These are phyloP conservation scores for Origma solitaria DNA, from an alignment of 2,113 vertebrate species.

Conservation along the genomic window DNA sequence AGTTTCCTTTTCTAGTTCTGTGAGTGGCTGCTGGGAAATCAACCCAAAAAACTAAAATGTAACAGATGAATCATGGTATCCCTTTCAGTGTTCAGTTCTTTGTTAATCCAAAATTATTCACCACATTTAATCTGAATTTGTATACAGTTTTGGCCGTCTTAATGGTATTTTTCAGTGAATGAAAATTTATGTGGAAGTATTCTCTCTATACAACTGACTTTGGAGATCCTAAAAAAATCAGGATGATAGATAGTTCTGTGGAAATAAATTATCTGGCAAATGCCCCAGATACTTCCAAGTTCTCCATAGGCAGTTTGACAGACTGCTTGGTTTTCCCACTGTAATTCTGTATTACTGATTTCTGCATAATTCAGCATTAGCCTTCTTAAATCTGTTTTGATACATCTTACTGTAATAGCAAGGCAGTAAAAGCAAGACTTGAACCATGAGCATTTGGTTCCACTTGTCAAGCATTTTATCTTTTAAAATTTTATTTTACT, in stretches of 20 bases:
- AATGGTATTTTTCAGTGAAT: neutral
- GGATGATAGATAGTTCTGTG: neutral
- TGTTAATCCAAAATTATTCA: neutral
- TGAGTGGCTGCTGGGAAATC: neutral
- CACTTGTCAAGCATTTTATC: neutral
- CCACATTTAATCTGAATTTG: neutral
- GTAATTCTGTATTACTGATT: conserved; percentile 11
- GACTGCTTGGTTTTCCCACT: conserved; percentile 10
- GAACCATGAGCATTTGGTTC: neutral
- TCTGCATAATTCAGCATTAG: conserved; percentile 50
- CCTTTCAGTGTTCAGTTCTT: neutral
- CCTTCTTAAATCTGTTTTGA: conserved; percentile 32
- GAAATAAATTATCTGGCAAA: conserved; percentile 22
- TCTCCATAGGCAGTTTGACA: conserved; percentile 33
- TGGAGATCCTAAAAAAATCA: neutral
- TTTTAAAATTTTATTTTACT: neutral
- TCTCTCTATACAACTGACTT: neutral
- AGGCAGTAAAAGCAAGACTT: neutral
- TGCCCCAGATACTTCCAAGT: conserved; percentile 32
- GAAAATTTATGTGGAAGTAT: neutral
- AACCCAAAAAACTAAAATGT: neutral
- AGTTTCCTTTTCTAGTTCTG: neutral
- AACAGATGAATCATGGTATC: neutral
- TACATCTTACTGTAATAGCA: neutral
- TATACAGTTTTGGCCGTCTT: neutral